Evolutionary conservation across 2,113 vertebrate species (phyloP).

Genomic region (Dinomys branickii): DNA sequence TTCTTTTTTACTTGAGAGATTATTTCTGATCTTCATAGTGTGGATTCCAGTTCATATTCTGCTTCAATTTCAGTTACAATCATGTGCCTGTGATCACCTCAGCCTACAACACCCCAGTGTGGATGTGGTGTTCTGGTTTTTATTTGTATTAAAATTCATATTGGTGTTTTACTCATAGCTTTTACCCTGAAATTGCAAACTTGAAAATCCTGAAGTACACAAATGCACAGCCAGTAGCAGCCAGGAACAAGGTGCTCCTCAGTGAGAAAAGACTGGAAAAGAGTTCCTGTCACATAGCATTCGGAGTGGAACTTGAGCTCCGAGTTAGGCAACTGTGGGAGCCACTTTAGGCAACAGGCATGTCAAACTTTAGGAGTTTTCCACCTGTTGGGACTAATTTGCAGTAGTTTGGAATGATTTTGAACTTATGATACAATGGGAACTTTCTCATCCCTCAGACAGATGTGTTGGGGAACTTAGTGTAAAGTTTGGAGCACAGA

Average conservation of each 20-base stretch:
- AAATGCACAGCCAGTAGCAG: neutral
- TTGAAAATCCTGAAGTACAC: neutral
- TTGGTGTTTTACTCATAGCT: too few species aligned
- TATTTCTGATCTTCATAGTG: too few species aligned
- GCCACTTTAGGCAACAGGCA: too few species aligned
- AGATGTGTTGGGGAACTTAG: neutral
- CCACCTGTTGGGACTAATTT: neutral
- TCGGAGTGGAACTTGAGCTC: neutral
- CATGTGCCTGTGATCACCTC: neutral
- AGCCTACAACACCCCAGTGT: too few species aligned
- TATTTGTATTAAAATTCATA: neutral
- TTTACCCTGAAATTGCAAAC: accelerated
- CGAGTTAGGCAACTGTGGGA: too few species aligned
- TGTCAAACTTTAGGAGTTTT: neutral
- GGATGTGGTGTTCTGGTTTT: neutral
- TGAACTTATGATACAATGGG: neutral
- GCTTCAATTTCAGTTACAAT: too few species aligned
- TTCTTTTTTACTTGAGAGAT: too few species aligned
- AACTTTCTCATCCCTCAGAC: neutral
- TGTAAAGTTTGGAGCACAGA: too few species aligned
- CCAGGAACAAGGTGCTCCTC: neutral
- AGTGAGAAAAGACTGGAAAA: neutral
- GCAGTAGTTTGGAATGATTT: neutral
- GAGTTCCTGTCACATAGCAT: too few species aligned
- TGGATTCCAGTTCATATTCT: too few species aligned